These are phyloP conservation scores for Acrobasis repandana DNA, from an alignment of 2,888 invertebrate genomes.

Conservation along the genomic window DNA sequence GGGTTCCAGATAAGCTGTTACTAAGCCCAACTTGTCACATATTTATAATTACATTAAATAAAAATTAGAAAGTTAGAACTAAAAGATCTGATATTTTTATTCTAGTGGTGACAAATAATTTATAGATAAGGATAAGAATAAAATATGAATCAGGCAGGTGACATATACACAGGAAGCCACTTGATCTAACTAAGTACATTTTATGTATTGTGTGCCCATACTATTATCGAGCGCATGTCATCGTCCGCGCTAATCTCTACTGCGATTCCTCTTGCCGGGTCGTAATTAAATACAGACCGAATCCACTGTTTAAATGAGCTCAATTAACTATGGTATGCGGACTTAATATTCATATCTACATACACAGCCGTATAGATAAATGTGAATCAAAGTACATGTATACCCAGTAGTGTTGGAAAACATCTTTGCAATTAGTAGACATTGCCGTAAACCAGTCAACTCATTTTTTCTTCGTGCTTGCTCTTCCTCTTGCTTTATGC, in stretches of 20 bases:
- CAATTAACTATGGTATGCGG: constrained; percentile 36
- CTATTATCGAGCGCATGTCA: background rate
- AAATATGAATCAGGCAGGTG: no score
- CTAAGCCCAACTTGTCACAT: background rate
- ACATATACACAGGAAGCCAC: no score
- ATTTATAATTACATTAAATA: background rate
- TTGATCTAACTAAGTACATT: no score
- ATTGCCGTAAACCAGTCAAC: background rate
- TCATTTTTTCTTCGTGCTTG: background rate
- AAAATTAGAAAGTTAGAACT: background rate
- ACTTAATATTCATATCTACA: constrained; percentile 16
- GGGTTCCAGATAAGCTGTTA: background rate
- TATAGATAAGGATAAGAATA: no score
- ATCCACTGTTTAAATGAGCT: constrained; percentile 25
- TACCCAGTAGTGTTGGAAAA: background rate
- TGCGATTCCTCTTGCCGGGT: constrained; percentile 3
- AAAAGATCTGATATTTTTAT: background rate
- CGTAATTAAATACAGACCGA: constrained; percentile 17
- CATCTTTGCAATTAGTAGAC: constrained; percentile 2
- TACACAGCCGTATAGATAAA: constrained; percentile 1
- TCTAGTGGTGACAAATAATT: no score
- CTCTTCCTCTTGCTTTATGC: no score
- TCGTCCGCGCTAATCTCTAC: constrained; percentile 8
- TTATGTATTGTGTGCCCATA: no score
- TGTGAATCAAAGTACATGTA: constrained; percentile 13